Base-by-base conservation (phyloP, 2,797 vertebrate species). In the Danio choprae region DNA sequence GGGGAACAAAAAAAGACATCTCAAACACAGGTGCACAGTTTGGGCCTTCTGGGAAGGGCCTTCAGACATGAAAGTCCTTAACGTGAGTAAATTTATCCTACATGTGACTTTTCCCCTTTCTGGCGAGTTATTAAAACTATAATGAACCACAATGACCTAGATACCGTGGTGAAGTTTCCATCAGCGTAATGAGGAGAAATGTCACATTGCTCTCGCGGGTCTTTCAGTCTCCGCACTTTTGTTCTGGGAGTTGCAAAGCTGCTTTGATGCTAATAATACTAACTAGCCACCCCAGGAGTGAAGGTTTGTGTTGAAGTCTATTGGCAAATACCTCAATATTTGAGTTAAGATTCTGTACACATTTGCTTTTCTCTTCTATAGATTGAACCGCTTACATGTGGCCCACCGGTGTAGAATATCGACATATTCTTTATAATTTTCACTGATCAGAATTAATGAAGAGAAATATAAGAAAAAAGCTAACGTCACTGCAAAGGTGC, bases 181-280 rank as follows among this genome's bases (percentile, higher is more conserved):
- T 70, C 74, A 74, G 88, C 81, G 65, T 90, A 88, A 91, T 92
- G 87, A 91, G 89, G 86, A 88, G 86, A 87, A 82, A 81, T 90
- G 84, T 88, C 87, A 82, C 83, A 76, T 75, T 87, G 55, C 83
- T 81, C 82, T 90, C 76, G 48, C 58, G 87, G 84, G 87, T 84
- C 83, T 80, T 83, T 90, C 67, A 77, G 76, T 81, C 76, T 88
- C 87, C 89, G 83, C 79, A 83, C 82, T 78, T 84, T 83, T 80
- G 82, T 89, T 86, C 74, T 69, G 70, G 55, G 77, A 87, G 85
- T 85, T 87, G 83, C 74, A 68, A 82, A 77, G 84, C 79, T 82
- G 86, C 86, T 86, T 88, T 87, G 85, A 86, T 82, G 78, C 85
- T 90, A 90, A 91, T 83, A 83, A 75, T 76, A 70, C 74, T 81